Evolutionary conservation across 2,113 vertebrate species (phyloP).

Genomic region (Lagopus muta): DNA sequence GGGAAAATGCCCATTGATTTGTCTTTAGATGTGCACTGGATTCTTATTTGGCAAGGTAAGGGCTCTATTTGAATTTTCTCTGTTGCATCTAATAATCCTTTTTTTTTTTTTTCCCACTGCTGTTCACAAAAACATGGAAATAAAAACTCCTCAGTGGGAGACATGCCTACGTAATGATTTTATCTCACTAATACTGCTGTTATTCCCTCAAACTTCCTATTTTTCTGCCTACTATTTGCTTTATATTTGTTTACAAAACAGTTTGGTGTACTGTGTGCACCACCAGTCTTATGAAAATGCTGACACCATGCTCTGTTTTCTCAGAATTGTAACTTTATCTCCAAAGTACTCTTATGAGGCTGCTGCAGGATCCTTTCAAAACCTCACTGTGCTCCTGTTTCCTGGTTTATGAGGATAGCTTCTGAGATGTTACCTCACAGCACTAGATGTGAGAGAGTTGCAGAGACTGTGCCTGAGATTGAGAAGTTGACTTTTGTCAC

Average conservation of each 20-base stretch:
- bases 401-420: background rate
- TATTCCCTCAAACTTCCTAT: background rate
- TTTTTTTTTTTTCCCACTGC: background rate
- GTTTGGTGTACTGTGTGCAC: background rate
- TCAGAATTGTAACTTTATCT: background rate
- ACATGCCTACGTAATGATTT: background rate
- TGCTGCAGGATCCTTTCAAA: background rate
- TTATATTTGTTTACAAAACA: slow-evolving; percentile 11
- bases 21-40: background rate
- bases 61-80: background rate
- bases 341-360: background rate
- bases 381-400: background rate
- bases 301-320: background rate
- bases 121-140: background rate
- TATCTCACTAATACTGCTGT: background rate
- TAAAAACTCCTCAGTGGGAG: background rate
- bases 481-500: background rate
- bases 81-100: background rate
- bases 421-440: background rate
- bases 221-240: background rate
- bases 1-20: background rate
- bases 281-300: background rate
- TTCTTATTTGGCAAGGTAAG: background rate
- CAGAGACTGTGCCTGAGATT: background rate
- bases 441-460: background rate